Percentiles rank a stretch among this genome's conserved stretches.
Evolutionary conservation across 2,113 vertebrate species (phyloP).

Genomic region (Carassius gibelio): DNA sequence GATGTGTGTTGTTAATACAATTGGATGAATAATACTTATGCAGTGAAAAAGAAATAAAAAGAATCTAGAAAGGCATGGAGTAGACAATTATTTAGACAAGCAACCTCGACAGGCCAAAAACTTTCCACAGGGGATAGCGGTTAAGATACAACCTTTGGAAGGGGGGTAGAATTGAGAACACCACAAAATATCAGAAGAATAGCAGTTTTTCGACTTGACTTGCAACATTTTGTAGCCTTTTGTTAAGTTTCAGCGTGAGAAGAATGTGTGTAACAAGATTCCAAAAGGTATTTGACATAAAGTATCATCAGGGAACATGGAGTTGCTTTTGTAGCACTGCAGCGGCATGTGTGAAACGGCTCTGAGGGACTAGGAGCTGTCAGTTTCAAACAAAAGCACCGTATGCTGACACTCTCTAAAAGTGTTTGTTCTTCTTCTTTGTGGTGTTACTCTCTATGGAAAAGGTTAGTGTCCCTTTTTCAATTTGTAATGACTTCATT

Average conservation of each 20-base stretch:
- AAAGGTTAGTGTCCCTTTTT: slow-evolving; percentile 43
- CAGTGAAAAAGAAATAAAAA: not conserved
- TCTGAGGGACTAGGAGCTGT: slow-evolving; percentile 17
- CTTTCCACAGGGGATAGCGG: slow-evolving; percentile 18
- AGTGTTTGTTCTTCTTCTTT: slow-evolving; percentile 36
- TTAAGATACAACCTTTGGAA: not conserved
- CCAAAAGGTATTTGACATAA: slow-evolving; percentile 39
- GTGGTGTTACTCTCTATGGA: slow-evolving; percentile 30
- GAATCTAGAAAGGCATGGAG: slow-evolving; percentile 21
- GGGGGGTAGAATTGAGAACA: too few species aligned
- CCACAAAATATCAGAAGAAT: slow-evolving; percentile 19
- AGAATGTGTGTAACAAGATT: slow-evolving; percentile 37
- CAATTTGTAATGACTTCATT: slow-evolving; percentile 28
- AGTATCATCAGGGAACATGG: slow-evolving; percentile 35
- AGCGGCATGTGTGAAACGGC: not conserved
- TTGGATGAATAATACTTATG: slow-evolving; percentile 61
- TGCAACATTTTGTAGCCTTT: slow-evolving; percentile 16
- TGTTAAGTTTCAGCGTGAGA: slow-evolving; percentile 33
- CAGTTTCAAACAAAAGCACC: slow-evolving; percentile 22
- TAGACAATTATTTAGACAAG: slow-evolving; percentile 42
- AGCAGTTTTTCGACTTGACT: slow-evolving; percentile 44
- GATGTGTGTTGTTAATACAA: slow-evolving; percentile 61
- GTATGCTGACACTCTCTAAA: slow-evolving; percentile 15
- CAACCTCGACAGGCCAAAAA: slow-evolving; percentile 46
- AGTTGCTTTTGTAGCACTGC: slow-evolving; percentile 29